Base-by-base conservation (phyloP, 2,888 invertebrate genomes). In the Endotricha flammealis region DNA sequence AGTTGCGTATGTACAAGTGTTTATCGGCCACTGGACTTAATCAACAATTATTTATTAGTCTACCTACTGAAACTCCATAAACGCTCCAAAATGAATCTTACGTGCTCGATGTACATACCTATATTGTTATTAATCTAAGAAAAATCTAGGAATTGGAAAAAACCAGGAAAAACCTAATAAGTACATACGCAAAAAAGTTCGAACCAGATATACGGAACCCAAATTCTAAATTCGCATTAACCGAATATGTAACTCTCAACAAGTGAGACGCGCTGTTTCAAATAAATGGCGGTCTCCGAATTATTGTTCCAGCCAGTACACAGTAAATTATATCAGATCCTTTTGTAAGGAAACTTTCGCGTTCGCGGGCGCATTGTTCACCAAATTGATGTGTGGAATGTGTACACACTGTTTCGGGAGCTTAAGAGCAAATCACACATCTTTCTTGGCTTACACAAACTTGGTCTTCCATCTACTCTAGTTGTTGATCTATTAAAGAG, bases 301-400 rank as follows among this genome's bases (percentile, higher is more conserved):
- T 28, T 28, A 28, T 28, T 14, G 20, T 20, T 20, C 20, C n/a
- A 20, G 13, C n/a, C n/a, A n/a, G n/a, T n/a, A n/a, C n/a, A n/a
- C 9, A 28, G 13, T 13, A 14, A 28, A 28, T 13, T 28, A 13
- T 28, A 28, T 13, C 9, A 13, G 14, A 7, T 13, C 14, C 28
- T 28, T 28, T 14, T 14, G 28, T 14, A 2, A 24, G 24, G 28
- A 13, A 28, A 28, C 28, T 28, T 28, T 28, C 14, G 27, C 12
- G 12, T 27, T 12, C 27, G 9, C 7, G 2, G 20, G 28, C 8
- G 28, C 28, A 9, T 28, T 28, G 28, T 28, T 28, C 12, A 10
- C 12, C 12, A 27, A 27, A 27, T 27, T 27, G 12, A 27, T 28
- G 28, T 14, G 14, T 28, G 28, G 14, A 13, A 13, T 14, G 20